Evolutionary conservation across 2,797 vertebrate species (phyloP), one percentile per base, ranked within the genome.

Genomic region (Hybognathus amarus): DNA sequence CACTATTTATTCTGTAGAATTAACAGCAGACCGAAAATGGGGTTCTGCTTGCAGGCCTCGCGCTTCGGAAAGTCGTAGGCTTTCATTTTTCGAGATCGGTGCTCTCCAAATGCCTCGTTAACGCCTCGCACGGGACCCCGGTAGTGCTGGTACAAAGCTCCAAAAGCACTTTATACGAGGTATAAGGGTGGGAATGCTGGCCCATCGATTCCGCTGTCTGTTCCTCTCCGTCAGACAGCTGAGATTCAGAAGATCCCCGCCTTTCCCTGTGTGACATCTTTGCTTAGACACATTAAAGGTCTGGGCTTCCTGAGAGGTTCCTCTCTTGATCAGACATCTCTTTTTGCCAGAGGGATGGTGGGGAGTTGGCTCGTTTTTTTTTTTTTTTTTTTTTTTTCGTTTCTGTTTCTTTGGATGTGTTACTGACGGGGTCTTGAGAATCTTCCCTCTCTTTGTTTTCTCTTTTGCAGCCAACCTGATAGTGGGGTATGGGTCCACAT

Each of bases 321-420:
- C 87, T 84, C 87, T 87, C 77, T 94, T 94, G 92, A 94, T 94
- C 94, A 92, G 90, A 88, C 66, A 83, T 42, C 22, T 89, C 85
- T 83, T 89, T 90, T 89, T 88, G 90, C 93, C 92, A 86, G 87
- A 92, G 90, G 93, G 90, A 88, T 88, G 85, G 91, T 88, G 91
- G 88, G 89, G 90, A 79, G 66, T 75, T 36, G 89, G 88, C n/a
- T 84, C 82, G 84, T 88, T 85, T 91, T n/a, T n/a, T n/a, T n/a
- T n/a, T n/a, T n/a, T n/a, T n/a, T n/a, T n/a, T n/a, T n/a, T n/a
- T n/a, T n/a, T n/a, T n/a, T 91, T 92, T 91, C 80, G 88, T 89
- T 87, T 83, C 87, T 80, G 89, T 90, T 89, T 88, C 88, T 87
- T 75, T 78, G 20, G 36, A 84, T 24, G 52, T 18, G n/a, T 22